Base-by-base conservation (phyloP, 2,888 invertebrate species). In the Sarcophaga carnaria region DNA sequence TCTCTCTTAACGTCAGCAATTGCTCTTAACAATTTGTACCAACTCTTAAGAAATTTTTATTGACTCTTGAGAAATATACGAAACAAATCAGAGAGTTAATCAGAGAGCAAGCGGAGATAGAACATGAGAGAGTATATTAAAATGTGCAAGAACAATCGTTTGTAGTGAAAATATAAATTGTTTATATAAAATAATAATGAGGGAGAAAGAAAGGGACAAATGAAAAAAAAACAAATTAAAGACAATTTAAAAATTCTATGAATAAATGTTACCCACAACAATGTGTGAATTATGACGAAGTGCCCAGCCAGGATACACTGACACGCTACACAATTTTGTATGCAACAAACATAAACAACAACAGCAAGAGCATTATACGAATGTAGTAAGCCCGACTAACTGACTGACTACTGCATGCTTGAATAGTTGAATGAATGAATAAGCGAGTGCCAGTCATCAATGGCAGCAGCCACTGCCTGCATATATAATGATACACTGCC, bases 211-310 rank as follows among this genome's bases (percentile, higher is more conserved):
- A 64, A 64, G 14, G 70, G 47, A 37, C 2, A 37, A 45, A 76
- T 54, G n/a, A 1, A 66, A n/a, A 70, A 27, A 64, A 37, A 66
- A 66, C n/a, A 70, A 49, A 54, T 54, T 17, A 67, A 70, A 71
- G 25, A 62, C 63, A 60, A 70, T 54, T 54, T 17, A 67, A 70
- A 71, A n/a, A 60, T 66, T 75, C 20, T 49, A 77, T 60, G 17
- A 72, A 77, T 60, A 11, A 72, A 67, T 72, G 77, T 37, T 82
- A 80, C 76, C 76, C 86, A 86, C 79, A 83, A 80, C 63, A 86
- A 83, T 72, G 75, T 77, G 82, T 80, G 67, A 82, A 82, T 81
- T 80, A 70, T 78, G 71, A 78, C 64, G 74, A 47, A 54, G 45
- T 22, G 72, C 62, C 49, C 78, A 64, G 77, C 66, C 71, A 54